Base-by-base conservation (phyloP, 2,113 vertebrate species). In the Dissostichus mawsoni region DNA sequence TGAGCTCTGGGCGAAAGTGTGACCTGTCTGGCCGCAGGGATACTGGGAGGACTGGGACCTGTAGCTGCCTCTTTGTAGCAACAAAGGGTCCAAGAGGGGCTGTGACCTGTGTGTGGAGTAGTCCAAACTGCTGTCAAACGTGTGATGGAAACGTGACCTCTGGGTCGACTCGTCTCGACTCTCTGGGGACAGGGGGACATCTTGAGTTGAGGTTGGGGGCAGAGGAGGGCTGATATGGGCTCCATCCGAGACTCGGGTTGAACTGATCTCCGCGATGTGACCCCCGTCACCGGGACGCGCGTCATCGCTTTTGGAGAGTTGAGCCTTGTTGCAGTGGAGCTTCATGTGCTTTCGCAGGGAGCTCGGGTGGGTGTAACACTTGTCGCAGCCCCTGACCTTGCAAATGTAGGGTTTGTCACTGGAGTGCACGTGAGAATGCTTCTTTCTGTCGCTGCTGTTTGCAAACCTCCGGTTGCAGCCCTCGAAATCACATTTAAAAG, bases 401-500 rank as follows among this genome's bases (percentile, higher is more conserved):
- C 94, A 96, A 88, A 57, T 79, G 88, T 95, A 85, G 12, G 90
- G 94, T 79, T 95, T 95, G 78, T 93, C 86, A 36, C 92, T 93
- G 83, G 90, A 94, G 74, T 96, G 87, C 36, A 94, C 91, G 57
- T 92, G 90, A 65, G 91, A 94, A 45, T 93, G 95, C 76, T 90
- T 95, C 92, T 94, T 93, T 78, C 92, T 61, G 90, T 95, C 93
- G 67, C 90, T 92, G 91, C 93, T 95, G 92, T 94, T 95, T 56
- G 94, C 94, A 81, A 96, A 95, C 63, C 90, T 89, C 88, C 94
- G 94, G 85, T 87, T 93, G 90, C 92, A 95, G 87, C 94, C 93
- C 48, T 95, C 78, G 83, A 95, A 96, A 84, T 95, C 95, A 44
- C 94, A 95, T 87, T 93, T 93, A 90, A 96, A 96, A 55, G 93